These are phyloP conservation scores for Tylochromis polylepis DNA, from an alignment of 2,113 vertebrate species.

Conservation along the genomic window DNA sequence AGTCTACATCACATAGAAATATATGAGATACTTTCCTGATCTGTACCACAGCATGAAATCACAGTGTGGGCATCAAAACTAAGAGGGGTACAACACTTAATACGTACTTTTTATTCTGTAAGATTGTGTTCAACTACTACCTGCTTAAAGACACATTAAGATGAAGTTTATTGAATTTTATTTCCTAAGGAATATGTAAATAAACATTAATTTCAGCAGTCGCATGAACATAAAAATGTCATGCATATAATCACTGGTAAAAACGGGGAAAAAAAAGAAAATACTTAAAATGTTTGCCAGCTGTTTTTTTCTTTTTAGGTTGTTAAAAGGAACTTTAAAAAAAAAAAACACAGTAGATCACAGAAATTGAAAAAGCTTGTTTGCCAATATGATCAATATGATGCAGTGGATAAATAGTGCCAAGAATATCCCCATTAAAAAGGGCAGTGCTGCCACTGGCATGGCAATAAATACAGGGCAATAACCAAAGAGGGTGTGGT, in stretches of 20 bases:
- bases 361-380: background rate
- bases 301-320: background rate
- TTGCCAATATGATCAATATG: conserved; percentile 10
- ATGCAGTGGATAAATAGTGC: background rate
- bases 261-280: background rate
- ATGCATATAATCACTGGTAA: background rate
- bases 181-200: background rate
- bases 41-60: background rate
- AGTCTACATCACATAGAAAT: background rate
- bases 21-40: background rate
- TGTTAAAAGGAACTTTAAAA: too few relatives aligned
- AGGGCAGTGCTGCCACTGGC: background rate
- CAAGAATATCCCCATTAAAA: conserved; percentile 6
- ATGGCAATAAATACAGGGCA: background rate
- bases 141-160: background rate
- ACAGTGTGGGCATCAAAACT: background rate
- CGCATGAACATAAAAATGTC: background rate
- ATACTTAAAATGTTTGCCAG: background rate
- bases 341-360: background rate
- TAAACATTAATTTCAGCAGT: background rate
- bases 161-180: background rate
- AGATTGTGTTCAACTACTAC: background rate
- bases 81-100: background rate
- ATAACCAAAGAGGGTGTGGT: background rate
- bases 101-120: background rate